A percentile compares a stretch with the other conserved stretches of the same genome.
These are phyloP conservation scores for Gastrophysa polygoni DNA, from an alignment of 2,888 invertebrate species.

Conservation along the genomic window DNA sequence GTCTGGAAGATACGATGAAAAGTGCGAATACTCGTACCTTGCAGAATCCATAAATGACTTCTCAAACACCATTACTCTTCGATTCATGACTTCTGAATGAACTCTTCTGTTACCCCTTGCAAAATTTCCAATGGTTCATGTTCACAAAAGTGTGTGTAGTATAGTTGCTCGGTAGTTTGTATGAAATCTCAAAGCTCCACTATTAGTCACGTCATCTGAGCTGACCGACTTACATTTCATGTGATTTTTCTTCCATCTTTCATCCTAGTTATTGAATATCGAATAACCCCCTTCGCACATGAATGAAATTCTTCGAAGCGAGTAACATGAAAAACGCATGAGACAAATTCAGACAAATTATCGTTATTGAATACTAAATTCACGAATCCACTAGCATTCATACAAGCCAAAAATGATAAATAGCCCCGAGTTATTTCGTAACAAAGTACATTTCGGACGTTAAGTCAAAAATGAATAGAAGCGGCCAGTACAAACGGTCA, in stretches of 20 bases:
- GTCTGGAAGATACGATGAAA: no score
- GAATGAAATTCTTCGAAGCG: neutral
- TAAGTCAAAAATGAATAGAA: constrained; percentile 17
- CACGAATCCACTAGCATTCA: neutral
- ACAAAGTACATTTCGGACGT: constrained; percentile 15
- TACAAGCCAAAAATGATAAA: constrained; percentile 12
- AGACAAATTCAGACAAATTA: constrained; percentile 13
- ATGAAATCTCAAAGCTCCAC: neutral
- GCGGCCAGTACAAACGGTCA: constrained; percentile 19
- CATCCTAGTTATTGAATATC: neutral
- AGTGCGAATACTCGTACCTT: no score
- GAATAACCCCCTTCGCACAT: neutral
- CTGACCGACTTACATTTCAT: neutral
- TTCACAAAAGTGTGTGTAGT: no score
- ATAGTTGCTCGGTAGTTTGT: neutral
- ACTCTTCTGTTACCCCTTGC: no score
- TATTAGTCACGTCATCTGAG: neutral
- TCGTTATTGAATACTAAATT: neutral
- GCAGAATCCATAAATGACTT: no score
- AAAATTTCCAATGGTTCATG: no score
- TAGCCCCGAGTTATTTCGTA: constrained; percentile 9
- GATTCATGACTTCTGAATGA: no score
- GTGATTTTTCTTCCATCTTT: neutral
- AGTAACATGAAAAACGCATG: neutral
- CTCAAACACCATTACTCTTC: no score